Evolutionary conservation across 2,113 vertebrate genomes (phyloP), one percentile per base, ranked within the genome.

Genomic region (Dunckerocampus dactyliophorus): DNA sequence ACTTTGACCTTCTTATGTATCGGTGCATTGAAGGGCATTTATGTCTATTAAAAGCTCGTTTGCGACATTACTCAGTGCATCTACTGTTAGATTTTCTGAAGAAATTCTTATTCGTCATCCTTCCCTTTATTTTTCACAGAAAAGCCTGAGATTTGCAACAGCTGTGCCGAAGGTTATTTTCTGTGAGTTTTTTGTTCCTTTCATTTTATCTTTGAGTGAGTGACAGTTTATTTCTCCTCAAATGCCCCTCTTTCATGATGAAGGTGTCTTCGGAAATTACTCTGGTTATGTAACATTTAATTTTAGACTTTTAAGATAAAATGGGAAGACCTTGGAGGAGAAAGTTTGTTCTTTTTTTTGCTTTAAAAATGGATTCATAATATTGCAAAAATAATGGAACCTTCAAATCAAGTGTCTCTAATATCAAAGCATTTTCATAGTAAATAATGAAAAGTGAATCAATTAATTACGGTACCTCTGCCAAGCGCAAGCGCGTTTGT

Each of bases 61-160:
- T 49, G 68, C 56, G 57, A 53, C 42, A 13, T 45, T 53, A 39
- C 31, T 67, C 46, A 28, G 15, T 42, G 49, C 46, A 48, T 21
- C 43, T 22, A 3, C 13, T 43, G 12, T 43, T 43, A 1, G 31
- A 7, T 34, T 5, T 21, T 20, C 19, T 21, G 21, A 21, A 20
- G 20, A 22, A 51, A 24, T 73, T 65, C 42, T 72, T 74, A 80
- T 84, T 47, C 69, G 72, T 75, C 43, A 49, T 51, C 64, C 80
- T 85, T 79, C 75, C 53, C 69, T 43, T 24, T 78, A 34, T 72
- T 72, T 24, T 56, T 42, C 43, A 55, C 82, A 91, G 83, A 87
- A 73, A 83, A 90, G 71, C 79, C 88, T 43, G 89, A 89, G 63
- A 79, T 89, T 76, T 89, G 89, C 75, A 87, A 64, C 76, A 91